Evolutionary conservation across 2,888 invertebrate species (phyloP).

Genomic region (Sialis fuliginosa): DNA sequence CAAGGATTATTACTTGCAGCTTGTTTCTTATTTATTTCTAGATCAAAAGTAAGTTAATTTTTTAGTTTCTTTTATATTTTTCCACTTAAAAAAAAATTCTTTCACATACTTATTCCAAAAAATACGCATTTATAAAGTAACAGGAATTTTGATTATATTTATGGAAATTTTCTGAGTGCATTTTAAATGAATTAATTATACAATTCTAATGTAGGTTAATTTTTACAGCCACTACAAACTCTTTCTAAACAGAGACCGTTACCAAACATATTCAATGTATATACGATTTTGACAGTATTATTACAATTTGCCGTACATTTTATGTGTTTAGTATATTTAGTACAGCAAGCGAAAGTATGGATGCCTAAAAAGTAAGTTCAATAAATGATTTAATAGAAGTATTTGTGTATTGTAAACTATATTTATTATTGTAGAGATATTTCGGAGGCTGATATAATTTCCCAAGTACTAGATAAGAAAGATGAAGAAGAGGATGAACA

Average conservation of each 20-base stretch:
- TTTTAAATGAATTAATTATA: too few species aligned
- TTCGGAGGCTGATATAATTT: not conserved
- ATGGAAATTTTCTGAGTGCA: too few species aligned
- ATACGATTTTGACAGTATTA: slow-evolving; percentile 89
- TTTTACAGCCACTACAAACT: slow-evolving; percentile 67
- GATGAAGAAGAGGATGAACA: slow-evolving; percentile 50
- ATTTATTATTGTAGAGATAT: slow-evolving; percentile 31
- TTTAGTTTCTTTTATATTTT: too few species aligned
- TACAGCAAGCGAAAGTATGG: slow-evolving; percentile 56
- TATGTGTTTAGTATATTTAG: slow-evolving; percentile 73
- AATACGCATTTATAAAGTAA: too few species aligned
- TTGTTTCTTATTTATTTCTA: slow-evolving; percentile 94
- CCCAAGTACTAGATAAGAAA: slow-evolving; percentile 4
- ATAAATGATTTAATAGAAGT: not conserved
- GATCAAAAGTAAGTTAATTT: slow-evolving; percentile 78
- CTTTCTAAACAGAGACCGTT: slow-evolving; percentile 88
- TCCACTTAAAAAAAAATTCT: too few species aligned
- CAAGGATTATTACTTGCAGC: slow-evolving; percentile 91
- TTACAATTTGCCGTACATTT: slow-evolving; percentile 93
- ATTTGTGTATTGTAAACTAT: not conserved
- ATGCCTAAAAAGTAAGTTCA: slow-evolving; percentile 48
- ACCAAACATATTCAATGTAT: slow-evolving; percentile 96
- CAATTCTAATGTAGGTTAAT: not conserved
- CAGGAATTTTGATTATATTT: too few species aligned
- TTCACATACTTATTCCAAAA: too few species aligned